phyloP scores from a whole-genome alignment of 2,113 vertebrate species.

The Anoplopoma fimbria region DNA sequence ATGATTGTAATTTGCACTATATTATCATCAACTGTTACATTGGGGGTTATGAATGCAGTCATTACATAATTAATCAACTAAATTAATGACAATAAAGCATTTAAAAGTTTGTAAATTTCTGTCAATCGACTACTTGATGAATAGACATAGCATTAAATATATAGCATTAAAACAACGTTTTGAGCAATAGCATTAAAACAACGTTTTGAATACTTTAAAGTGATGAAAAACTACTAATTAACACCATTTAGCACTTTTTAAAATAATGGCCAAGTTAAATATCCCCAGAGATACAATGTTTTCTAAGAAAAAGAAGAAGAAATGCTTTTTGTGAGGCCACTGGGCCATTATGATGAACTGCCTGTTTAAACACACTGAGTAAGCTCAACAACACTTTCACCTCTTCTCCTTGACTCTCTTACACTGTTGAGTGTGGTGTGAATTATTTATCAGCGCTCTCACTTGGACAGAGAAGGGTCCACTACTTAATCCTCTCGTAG shows the following conservation, averaged over 20 bases:
- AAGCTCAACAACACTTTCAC: conserved; percentile 47
- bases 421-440: conserved; percentile 52
- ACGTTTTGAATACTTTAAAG: neutral
- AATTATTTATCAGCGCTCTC: conserved; percentile 73
- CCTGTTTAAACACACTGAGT: conserved; percentile 59
- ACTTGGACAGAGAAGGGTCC: conserved; percentile 43
- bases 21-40: neutral
- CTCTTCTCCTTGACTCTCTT: conserved; percentile 50
- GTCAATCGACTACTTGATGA: neutral
- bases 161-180: too few relatives aligned
- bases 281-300: neutral
- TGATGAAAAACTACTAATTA: neutral
- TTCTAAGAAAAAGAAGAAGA: conserved; percentile 26
- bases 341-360: conserved; percentile 71
- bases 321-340: conserved; percentile 36
- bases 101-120: neutral
- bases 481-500: conserved; percentile 67
- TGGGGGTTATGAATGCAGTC: neutral
- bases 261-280: neutral
- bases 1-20: neutral
- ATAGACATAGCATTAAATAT: too few relatives aligned
- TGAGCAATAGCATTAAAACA: too few relatives aligned
- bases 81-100: neutral
- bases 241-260: neutral
- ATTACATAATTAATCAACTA: neutral